Evolutionary conservation across 1,140 invertebrate species (phyloP).

Genomic region (Drosophila dunni): DNA sequence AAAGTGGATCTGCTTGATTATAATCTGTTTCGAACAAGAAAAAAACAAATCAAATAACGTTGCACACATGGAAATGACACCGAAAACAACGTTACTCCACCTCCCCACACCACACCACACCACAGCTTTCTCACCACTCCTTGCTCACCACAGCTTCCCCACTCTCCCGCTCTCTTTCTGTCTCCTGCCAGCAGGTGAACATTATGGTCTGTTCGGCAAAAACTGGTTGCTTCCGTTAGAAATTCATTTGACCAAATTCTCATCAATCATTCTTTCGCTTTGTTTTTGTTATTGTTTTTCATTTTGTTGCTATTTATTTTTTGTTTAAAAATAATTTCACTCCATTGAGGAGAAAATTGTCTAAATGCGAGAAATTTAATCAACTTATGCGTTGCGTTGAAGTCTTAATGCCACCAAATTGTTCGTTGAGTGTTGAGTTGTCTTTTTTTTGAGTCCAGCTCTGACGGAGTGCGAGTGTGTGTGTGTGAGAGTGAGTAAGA

Average conservation of each 20-base stretch:
- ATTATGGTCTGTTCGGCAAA: conserved; percentile 34
- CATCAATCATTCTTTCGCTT: conserved; percentile 74
- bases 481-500: neutral
- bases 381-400: conserved; percentile 63
- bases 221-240: conserved; percentile 67
- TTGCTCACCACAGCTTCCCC: too few species aligned
- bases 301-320: conserved; percentile 6
- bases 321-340: conserved; percentile 57
- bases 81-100: conserved; percentile 1
- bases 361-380: conserved; percentile 79
- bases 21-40: conserved; percentile 50
- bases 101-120: neutral
- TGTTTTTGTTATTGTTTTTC: conserved; percentile 15
- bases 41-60: conserved; percentile 4
- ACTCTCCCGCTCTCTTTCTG: too few species aligned
- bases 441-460: conserved; percentile 45
- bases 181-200: neutral
- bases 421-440: conserved; percentile 47
- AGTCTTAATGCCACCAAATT: conserved; percentile 63
- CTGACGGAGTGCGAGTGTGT: neutral
- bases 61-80: conserved; percentile 32
- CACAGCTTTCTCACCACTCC: too few species aligned
- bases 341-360: conserved; percentile 65
- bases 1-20: conserved; percentile 57
- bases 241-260: conserved; percentile 60